Evolutionary conservation across 2,113 vertebrate genomes (phyloP).

Genomic region (Collichthys lucidus): DNA sequence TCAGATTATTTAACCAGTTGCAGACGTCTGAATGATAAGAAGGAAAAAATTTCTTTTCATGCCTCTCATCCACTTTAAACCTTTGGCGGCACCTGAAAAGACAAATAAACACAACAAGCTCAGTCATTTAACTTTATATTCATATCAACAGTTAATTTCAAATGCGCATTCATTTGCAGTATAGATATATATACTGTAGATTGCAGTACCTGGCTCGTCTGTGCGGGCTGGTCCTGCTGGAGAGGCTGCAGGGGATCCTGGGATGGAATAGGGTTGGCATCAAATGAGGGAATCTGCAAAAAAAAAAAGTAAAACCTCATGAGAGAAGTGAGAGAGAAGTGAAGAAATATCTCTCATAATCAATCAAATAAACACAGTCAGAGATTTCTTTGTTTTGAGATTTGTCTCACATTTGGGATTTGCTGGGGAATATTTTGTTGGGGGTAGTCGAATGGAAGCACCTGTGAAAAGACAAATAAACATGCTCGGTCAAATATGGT

Average conservation of each 20-base stretch:
- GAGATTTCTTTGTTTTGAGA: not conserved
- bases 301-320: not conserved
- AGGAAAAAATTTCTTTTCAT: not conserved
- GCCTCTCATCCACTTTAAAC: constrained; percentile 31
- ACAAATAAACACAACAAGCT: constrained; percentile 5
- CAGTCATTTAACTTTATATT: not conserved
- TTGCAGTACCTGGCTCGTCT: constrained; percentile 71
- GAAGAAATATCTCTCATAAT: not conserved
- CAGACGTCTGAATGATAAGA: constrained; percentile 14
- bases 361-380: not conserved
- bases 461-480: constrained; percentile 54
- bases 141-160: not conserved
- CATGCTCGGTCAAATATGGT: not conserved
- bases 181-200: not conserved
- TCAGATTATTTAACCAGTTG: constrained; percentile 2
- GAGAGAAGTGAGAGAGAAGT: not conserved
- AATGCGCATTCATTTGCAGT: not conserved
- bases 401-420: constrained; percentile 72
- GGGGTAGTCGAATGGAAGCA: constrained; percentile 70
- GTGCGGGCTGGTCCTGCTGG: constrained; percentile 72
- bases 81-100: constrained; percentile 63
- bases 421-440: constrained; percentile 71
- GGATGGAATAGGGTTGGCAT: constrained; percentile 62
- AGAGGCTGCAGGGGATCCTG: constrained; percentile 68
- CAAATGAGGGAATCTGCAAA: constrained; percentile 64